A percentile compares a stretch with the other conserved stretches of the same genome.
phyloP scores from a whole-genome alignment of 2,888 invertebrate genomes.

The Drosophila siamana region DNA sequence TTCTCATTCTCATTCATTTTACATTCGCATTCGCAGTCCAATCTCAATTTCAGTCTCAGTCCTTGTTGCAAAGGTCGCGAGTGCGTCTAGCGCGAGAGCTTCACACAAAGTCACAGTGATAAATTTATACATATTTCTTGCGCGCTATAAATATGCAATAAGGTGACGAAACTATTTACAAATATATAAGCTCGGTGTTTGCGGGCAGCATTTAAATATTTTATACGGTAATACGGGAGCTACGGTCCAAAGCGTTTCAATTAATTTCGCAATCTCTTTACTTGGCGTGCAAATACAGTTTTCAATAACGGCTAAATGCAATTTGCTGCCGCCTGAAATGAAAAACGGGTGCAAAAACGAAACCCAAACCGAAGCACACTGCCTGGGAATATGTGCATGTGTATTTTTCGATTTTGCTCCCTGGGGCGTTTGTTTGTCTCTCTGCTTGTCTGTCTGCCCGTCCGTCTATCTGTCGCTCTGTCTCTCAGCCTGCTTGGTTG shows the following conservation, averaged over 20 bases:
- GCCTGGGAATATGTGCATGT: conserved; percentile 15
- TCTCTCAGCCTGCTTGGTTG: background rate
- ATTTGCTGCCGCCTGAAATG: conserved; percentile 54
- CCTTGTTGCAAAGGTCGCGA: conserved; percentile 17
- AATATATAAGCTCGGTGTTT: background rate
- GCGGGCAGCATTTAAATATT: conserved; percentile 7
- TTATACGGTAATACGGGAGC: conserved; percentile 6
- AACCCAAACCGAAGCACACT: conserved; percentile 1
- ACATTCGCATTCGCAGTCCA: background rate
- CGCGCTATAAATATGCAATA: conserved; percentile 31
- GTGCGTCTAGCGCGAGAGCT: background rate
- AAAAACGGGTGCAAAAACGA: conserved; percentile 28
- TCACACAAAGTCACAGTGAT: conserved; percentile 19
- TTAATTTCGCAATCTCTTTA: conserved; percentile 68
- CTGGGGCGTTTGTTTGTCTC: conserved; percentile 48
- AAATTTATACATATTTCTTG: conserved; percentile 8
- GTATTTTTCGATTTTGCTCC: conserved; percentile 29
- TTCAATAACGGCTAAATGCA: conserved; percentile 73
- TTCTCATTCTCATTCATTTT: background rate
- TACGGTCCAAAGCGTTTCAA: conserved; percentile 54
- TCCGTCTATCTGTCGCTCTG: conserved; percentile 11
- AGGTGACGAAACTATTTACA: conserved; percentile 27
- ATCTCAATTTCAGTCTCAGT: conserved; percentile 8
- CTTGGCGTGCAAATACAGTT: conserved; percentile 54
- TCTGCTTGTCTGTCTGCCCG: conserved; percentile 11